Base-by-base conservation (phyloP, 2,113 vertebrate species). In the Lonchura striata region DNA sequence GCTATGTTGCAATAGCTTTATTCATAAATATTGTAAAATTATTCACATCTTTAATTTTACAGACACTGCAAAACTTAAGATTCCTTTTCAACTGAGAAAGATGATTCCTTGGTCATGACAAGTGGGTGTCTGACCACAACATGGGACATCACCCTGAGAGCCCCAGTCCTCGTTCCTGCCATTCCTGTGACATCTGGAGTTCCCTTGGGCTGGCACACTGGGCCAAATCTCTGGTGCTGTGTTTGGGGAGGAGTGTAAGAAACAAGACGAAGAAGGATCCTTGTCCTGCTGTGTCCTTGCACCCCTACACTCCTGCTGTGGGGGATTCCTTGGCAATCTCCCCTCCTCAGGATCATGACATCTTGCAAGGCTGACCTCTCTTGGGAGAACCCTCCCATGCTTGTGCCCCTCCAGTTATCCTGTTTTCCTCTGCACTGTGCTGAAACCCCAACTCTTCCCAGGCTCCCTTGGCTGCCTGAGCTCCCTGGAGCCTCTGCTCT, bases 1-100 rank as follows among this genome's bases (percentile, higher is more conserved):
- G 27, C 25, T 88, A 5, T 77, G 59, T 88, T 49, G 66, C 42
- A 95, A 91, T 28, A 74, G 4, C 14, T 95, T 89, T 87, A 65
- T 85, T 87, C 54, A 80, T 85, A 90, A 92, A 77, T 94, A 86
- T 20, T 94, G 75, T 85, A 54, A 65, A 80, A 70, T 76, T 76
- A 15, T 65, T 79, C 24, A 50, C 20, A n/a, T 85, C 16, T 84
- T 80, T 65, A 42, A 39, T 64, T 86, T 66, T 46, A 69, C 16
- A 37, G 46, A 44, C 37, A 39, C 37, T 3, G 3, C 46, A 83
- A 70, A 88, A 46, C 15, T 50, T 39, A 49, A 72, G 41, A 37
- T 35, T 71, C 12, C 4, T 80, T 80, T 60, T 65, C n/a, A 33
- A 11, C 13, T 21, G 11, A 74, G 63, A n/a, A 76, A 74, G 54